Evolutionary conservation across 37 sponge, comb jelly and placozoan species (phyloP).

Genomic region (Chondrosia reniformis): DNA sequence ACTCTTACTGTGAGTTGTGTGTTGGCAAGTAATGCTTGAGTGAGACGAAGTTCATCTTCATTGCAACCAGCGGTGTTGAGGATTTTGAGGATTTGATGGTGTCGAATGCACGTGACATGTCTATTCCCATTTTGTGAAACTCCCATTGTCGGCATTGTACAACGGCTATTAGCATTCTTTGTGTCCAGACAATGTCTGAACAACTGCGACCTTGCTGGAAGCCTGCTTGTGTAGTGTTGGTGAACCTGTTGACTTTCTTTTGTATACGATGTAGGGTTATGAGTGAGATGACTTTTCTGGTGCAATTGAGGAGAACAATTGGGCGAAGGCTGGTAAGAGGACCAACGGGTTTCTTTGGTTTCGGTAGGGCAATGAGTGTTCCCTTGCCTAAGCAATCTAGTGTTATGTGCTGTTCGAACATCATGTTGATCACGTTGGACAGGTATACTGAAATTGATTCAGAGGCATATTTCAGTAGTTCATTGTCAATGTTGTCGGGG

Average conservation of each 20-base stretch:
- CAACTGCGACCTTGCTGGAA: constrained; percentile 17
- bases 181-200: background rate
- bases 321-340: constrained; percentile 3
- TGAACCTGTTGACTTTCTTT: constrained; percentile 15
- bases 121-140: constrained; percentile 17
- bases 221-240: background rate
- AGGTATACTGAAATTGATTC: constrained; percentile 5
- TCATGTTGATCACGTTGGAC: constrained; percentile 10
- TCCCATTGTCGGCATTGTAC: constrained; percentile 16
- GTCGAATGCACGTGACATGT: constrained; percentile 12
- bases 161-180: constrained; percentile 19
- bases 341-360: constrained; percentile 8
- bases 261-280: constrained; percentile 11
- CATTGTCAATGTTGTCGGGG: constrained; percentile 3
- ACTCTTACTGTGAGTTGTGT: constrained; percentile 17
- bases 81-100: constrained; percentile 5
- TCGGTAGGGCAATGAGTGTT: background rate
- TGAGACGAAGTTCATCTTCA: constrained; percentile 16
- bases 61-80: background rate
- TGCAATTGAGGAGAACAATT: constrained; percentile 5
- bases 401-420: constrained; percentile 11
- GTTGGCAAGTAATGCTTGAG: background rate
- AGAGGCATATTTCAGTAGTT: constrained; percentile 19
- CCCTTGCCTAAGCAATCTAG: background rate
- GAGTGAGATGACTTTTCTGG: constrained; percentile 5